Base-by-base conservation (phyloP, 2,113 vertebrate species). In the Elanus axillaris region DNA sequence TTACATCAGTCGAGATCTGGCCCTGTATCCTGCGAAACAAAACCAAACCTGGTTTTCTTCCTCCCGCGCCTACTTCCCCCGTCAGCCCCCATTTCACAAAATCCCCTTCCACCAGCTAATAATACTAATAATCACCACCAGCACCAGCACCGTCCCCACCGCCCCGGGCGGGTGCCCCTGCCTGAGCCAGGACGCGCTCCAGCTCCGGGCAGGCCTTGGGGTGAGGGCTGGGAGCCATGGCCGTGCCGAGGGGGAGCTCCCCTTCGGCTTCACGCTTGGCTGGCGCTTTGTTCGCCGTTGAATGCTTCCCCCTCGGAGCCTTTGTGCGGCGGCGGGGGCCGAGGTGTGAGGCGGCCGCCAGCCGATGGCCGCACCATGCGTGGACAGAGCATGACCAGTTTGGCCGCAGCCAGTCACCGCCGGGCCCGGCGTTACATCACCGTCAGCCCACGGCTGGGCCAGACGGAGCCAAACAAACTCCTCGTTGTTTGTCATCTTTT, bases 351-450 rank as follows among this genome's bases (percentile, higher is more conserved):
- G 98, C 86, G 92, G 96, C 91, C 91, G 95, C 96, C 97, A 96
- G 97, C 96, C 86, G 97, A 96, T 90, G 97, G 98, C 97, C 87
- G 25, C 78, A 92, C 95, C 96, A 94, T 95, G 97, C 91, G 96
- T 98, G 98, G 97, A 98, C 94, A 96, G 97, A 98, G 97, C 96
- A 98, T 98, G 98, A 98, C 97, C 98, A 97, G 98, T 97, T 97
- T 66, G 66, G 93, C 91, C 36, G 83, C 97, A 98, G 98, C 99
- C 98, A 99, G 98, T 99, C 98, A 97, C 91, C 18, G 85, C 47
- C 31, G 77, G 64, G 85, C 94, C 66, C 4, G 48, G 7, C 1
- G 13, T 98, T 94, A 98, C 98, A 98, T 98, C 98, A 99, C 93
- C 79, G 81, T 98, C 98, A 88, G 96, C 95, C 92, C 97, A 98